phyloP scores from a whole-genome alignment of 2,113 vertebrate species.

The Sorex fumeus region DNA sequence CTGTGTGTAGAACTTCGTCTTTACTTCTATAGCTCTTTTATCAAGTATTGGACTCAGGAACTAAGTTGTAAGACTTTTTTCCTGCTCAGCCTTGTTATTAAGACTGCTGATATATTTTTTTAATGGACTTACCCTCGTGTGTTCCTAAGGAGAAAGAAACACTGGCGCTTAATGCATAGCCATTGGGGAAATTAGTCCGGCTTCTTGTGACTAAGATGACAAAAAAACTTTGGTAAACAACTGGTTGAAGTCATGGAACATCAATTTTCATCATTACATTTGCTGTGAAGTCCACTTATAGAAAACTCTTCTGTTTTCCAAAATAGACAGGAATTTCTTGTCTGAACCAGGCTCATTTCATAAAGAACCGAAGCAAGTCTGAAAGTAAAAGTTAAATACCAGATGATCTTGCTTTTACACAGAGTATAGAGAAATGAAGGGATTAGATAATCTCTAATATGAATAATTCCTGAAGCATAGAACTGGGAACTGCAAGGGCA shows the following conservation, averaged over 20 bases:
- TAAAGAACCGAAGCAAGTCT: neutral
- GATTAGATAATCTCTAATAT: too few species aligned
- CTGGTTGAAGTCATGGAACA: constrained; percentile 4
- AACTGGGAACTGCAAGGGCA: too few species aligned
- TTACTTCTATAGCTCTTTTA: neutral
- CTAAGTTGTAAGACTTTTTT: neutral
- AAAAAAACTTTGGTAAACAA: constrained; percentile 19
- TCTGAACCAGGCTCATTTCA: neutral
- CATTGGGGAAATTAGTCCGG: neutral
- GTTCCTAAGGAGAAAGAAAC: neutral
- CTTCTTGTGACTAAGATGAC: constrained; percentile 1
- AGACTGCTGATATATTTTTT: neutral
- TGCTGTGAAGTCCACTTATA: neutral
- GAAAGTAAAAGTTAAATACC: too few species aligned
- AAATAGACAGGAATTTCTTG: neutral
- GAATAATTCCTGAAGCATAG: too few species aligned
- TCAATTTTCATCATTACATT: neutral
- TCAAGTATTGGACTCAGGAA: neutral
- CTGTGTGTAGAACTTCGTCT: neutral
- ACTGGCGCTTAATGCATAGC: neutral
- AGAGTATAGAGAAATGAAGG: too few species aligned
- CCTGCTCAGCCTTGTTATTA: neutral
- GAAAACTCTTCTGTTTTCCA: constrained; percentile 14
- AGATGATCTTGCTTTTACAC: too few species aligned
- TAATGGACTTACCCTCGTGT: neutral